phyloP scores from a whole-genome alignment of 2,888 invertebrate species.

The Morinoia aosen region DNA sequence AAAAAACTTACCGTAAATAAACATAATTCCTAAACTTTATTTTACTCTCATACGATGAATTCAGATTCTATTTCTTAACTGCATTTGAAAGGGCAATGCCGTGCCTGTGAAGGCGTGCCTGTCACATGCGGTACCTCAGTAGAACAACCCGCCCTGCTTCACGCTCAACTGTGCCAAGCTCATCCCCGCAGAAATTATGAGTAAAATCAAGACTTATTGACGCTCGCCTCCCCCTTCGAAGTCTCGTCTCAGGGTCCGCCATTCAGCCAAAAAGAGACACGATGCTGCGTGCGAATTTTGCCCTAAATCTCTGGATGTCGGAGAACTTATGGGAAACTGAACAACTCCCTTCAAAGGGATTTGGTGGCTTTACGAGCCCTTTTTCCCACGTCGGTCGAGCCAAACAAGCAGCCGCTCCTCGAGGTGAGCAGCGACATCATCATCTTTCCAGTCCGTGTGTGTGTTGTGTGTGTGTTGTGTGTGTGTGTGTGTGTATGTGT shows the following conservation, averaged over 20 bases:
- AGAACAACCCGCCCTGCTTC: too few relatives aligned
- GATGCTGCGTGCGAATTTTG: conserved; percentile 29
- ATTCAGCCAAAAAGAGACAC: conserved; percentile 7
- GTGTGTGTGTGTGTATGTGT: too few relatives aligned
- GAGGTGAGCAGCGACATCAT: too few relatives aligned
- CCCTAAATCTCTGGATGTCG: neutral
- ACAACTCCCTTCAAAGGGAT: conserved; percentile 15
- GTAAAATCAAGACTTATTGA: neutral
- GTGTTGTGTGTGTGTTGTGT: too few relatives aligned
- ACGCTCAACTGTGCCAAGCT: neutral
- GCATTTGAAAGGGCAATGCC: too few relatives aligned
- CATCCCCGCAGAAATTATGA: neutral
- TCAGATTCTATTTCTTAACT: too few relatives aligned
- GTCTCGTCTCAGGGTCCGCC: neutral
- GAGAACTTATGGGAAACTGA: conserved; percentile 27
- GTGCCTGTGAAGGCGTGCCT: too few relatives aligned
- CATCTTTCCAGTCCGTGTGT: too few relatives aligned
- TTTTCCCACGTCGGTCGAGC: neutral
- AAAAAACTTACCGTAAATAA: too few relatives aligned
- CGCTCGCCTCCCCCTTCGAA: neutral
- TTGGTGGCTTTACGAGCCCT: neutral
- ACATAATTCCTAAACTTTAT: too few relatives aligned
- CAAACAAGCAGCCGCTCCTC: neutral
- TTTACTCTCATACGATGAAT: too few relatives aligned
- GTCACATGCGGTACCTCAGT: too few relatives aligned